Conservation (phyloP, 2,797 vertebrate species). For the Rhynchonycteris naso region DNA sequence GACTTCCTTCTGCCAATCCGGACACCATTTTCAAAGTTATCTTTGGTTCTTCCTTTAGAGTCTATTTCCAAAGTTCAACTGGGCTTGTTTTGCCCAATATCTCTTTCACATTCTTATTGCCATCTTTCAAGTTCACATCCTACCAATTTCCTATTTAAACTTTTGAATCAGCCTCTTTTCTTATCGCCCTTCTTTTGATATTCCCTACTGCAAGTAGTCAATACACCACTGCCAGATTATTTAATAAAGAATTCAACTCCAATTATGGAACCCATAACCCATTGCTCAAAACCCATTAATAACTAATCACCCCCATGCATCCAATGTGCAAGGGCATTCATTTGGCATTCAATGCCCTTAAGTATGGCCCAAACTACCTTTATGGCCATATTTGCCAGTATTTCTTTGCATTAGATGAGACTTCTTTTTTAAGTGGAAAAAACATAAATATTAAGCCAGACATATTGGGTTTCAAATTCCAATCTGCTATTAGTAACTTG, state of each 20-base stretch:
- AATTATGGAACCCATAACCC: background rate
- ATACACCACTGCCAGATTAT: background rate
- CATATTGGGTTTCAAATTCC: constrained; percentile 38
- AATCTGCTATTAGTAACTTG: constrained; percentile 1
- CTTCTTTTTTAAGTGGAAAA: background rate
- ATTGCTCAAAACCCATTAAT: constrained; percentile 15
- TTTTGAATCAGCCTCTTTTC: constrained; percentile 20
- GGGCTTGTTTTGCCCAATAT: background rate
- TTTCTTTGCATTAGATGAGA: background rate
- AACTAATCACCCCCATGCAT: background rate
- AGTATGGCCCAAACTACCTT: background rate
- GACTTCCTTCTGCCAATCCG: background rate
- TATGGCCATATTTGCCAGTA: background rate
- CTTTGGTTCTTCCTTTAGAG: constrained; percentile 17
- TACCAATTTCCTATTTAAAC: constrained; percentile 45
- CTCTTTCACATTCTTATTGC: background rate
- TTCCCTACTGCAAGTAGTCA: constrained; percentile 15
- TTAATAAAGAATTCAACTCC: background rate
- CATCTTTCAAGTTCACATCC: constrained; percentile 15
- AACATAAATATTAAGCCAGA: constrained; percentile 9
- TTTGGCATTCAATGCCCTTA: background rate
- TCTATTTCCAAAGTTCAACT: background rate
- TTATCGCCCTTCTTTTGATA: constrained; percentile 17
- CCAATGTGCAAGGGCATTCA: background rate
- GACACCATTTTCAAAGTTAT: constrained; percentile 13